Base-by-base conservation (phyloP, 1,140 invertebrate genomes). In the Octopus bimaculoides region DNA sequence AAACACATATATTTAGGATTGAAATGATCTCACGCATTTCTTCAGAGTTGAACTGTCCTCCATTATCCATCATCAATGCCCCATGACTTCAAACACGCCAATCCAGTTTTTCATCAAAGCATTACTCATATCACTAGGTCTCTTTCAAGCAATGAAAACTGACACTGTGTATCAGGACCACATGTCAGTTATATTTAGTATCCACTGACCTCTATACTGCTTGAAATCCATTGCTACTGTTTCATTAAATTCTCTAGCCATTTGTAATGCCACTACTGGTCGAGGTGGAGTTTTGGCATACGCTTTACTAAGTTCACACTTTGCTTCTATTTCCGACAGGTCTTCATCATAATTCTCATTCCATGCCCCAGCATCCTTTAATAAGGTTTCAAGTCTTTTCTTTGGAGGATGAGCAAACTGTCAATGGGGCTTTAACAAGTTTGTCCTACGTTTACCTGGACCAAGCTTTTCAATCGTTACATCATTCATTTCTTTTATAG, bases 181-280 rank as follows among this genome's bases (percentile, higher is more conserved):
- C 80, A 81, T 84, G 76, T 84, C 83, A 79, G 80, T 84, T 78
- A 84, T 81, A 66, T 84, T 80, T 55, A 84, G 78, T 75, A 84
- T 84, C 78, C 78, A 82, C 12, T 10, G 52, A 52, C 78, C 78
- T 75, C 73, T 79, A 61, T 78, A 79, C 56, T 81, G 76, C 76
- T 81, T 83, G 55, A 81, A 74, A 69, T 83, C 82, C 80, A 81
- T 83, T 54, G 80, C 78, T 74, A 82, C 82, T n/a, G n/a, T n/a
- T 66, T 81, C 80, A 77, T 82, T 80, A 80, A 80, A 80, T 55
- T 80, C 80, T 56, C 74, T 75, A 10, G 80, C 83, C 83, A 82
- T 84, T 61, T 81, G 83, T 79, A 84, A 79, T 73, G 80, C 54
- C 52, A 84, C 80, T n/a, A 79, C 77, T 79, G 79, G 81, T 53